Percentiles rank a stretch among this genome's conserved stretches.
Evolutionary conservation across 2,113 vertebrate species (phyloP).

Genomic region (Zapus hudsonius): DNA sequence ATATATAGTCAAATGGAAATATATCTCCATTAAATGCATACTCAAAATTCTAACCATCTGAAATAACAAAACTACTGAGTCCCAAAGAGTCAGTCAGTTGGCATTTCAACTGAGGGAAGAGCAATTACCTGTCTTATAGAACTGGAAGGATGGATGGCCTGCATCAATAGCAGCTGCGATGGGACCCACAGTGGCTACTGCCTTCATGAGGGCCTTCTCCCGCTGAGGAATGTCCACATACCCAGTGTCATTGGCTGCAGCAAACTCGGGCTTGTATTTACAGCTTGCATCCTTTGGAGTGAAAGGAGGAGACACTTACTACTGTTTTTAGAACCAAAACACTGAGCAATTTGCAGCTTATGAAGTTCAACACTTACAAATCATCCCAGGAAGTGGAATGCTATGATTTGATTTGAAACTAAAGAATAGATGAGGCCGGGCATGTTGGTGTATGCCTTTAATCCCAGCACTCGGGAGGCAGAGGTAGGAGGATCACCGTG

Average conservation of each 20-base stretch:
- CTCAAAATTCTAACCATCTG: slow-evolving; percentile 2
- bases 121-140: slow-evolving; percentile 92
- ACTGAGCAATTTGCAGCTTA: not conserved
- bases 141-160: slow-evolving; percentile 93
- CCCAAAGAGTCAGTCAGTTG: not conserved
- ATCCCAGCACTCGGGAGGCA: too few relatives aligned
- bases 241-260: slow-evolving; percentile 93
- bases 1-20: not conserved
- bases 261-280: slow-evolving; percentile 88
- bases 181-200: slow-evolving; percentile 91
- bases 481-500: too few relatives aligned
- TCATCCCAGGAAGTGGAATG: not conserved
- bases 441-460: too few relatives aligned
- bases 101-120: not conserved
- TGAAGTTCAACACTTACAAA: not conserved
- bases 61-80: not conserved
- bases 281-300: slow-evolving; percentile 90
- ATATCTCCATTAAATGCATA: not conserved
- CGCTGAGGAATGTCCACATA: slow-evolving; percentile 89
- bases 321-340: not conserved
- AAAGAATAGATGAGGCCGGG: not conserved
- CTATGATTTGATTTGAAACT: not conserved
- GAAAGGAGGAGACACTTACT: not conserved
- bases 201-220: slow-evolving; percentile 94
- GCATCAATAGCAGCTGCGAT: slow-evolving; percentile 97